These are phyloP conservation scores for Lutraria lutraria DNA, from an alignment of 2,888 invertebrate genomes.

Conservation along the genomic window DNA sequence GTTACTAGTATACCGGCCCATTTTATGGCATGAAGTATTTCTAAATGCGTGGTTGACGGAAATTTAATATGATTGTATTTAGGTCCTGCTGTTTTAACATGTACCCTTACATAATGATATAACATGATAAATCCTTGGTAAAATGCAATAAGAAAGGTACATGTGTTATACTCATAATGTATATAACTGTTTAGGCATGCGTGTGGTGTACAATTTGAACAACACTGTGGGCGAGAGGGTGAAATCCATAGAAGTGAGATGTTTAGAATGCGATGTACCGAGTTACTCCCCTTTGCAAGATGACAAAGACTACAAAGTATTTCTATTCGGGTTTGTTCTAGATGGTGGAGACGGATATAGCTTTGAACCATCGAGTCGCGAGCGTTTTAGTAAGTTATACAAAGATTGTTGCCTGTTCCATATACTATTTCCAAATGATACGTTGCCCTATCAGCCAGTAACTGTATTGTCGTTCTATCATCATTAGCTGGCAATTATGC, in stretches of 20 bases:
- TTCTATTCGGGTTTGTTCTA: slow-evolving; percentile 90
- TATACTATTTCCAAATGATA: background rate
- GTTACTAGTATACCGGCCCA: too few relatives aligned
- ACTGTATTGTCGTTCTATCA: too few relatives aligned
- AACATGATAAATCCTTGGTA: too few relatives aligned
- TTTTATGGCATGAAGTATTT: too few relatives aligned
- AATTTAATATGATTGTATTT: too few relatives aligned
- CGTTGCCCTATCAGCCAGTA: too few relatives aligned
- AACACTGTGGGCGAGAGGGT: slow-evolving; percentile 90
- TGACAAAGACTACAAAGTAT: slow-evolving; percentile 89
- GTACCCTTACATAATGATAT: too few relatives aligned
- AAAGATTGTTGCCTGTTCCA: background rate
- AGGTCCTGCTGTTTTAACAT: too few relatives aligned
- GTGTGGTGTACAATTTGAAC: slow-evolving; percentile 87
- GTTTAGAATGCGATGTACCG: slow-evolving; percentile 91
- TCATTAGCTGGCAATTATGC: background rate
- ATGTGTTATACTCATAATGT: too few relatives aligned
- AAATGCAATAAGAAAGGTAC: too few relatives aligned
- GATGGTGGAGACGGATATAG: slow-evolving; percentile 91
- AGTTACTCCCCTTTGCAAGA: slow-evolving; percentile 88
- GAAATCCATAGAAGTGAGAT: slow-evolving; percentile 89
- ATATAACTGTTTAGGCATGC: background rate
- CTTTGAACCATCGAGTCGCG: slow-evolving; percentile 63
- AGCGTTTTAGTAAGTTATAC: slow-evolving; percentile 69
- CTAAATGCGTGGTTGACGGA: too few relatives aligned